Evolutionary conservation across 2,113 vertebrate genomes (phyloP).

Genomic region (Chaenogobius annularis): DNA sequence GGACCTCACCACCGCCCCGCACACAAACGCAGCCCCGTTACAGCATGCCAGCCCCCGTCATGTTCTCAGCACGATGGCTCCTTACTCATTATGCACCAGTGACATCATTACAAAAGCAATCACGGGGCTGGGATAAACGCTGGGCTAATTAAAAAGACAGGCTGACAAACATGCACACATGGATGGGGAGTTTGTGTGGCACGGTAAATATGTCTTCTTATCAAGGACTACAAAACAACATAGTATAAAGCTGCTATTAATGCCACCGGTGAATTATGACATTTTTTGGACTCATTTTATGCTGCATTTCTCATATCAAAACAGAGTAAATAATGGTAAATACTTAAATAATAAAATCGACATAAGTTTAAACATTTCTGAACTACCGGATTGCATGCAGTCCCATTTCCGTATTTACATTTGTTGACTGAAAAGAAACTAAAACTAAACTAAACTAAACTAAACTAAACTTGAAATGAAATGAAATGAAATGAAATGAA

Average conservation of each 20-base stretch:
- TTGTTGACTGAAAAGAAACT: too few relatives aligned
- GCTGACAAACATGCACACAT: slow-evolving; percentile 52
- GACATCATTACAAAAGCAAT: slow-evolving; percentile 80
- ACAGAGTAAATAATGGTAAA: too few relatives aligned
- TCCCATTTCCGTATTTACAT: too few relatives aligned
- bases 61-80: slow-evolving; percentile 67
- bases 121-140: slow-evolving; percentile 72
- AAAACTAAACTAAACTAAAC: too few relatives aligned
- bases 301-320: too few relatives aligned
- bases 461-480: too few relatives aligned
- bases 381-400: too few relatives aligned
- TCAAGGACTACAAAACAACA: neutral
- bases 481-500: too few relatives aligned
- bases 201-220: slow-evolving; percentile 4
- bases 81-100: slow-evolving; percentile 75
- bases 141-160: slow-evolving; percentile 77
- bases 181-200: slow-evolving; percentile 6
- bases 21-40: slow-evolving; percentile 31
- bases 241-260: neutral
- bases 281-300: neutral
- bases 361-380: too few relatives aligned
- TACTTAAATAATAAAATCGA: too few relatives aligned
- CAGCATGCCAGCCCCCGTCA: slow-evolving; percentile 63
- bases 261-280: neutral
- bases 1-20: neutral